These are phyloP conservation scores for Elaphurus davidianus DNA, from an alignment of 2,113 vertebrate species.

Conservation along the genomic window DNA sequence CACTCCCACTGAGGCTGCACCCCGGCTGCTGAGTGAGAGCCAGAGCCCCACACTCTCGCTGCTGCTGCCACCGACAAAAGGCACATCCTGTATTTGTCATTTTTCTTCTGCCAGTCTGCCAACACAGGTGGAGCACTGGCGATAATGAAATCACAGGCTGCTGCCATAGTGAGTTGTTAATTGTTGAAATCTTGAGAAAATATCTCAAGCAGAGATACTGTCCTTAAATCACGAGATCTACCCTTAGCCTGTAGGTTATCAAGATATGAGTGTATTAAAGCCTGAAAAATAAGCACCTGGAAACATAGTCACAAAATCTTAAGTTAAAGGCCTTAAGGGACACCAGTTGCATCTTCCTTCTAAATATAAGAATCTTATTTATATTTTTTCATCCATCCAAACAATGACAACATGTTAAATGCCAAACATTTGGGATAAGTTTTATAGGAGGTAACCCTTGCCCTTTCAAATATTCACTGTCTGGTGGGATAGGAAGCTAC, in stretches of 20 bases:
- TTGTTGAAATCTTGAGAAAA: not conserved
- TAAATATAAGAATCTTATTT: not conserved
- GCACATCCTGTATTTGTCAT: not conserved
- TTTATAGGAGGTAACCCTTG: not conserved
- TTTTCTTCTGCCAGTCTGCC: not conserved
- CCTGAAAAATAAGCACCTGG: not conserved
- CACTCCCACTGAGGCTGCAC: not conserved
- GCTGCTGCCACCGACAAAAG: not conserved
- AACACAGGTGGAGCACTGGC: not conserved
- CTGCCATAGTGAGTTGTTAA: not conserved
- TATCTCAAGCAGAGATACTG: not conserved
- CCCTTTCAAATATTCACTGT: not conserved
- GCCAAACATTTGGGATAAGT: not conserved
- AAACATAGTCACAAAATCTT: not conserved
- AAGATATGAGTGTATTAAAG: constrained; percentile 18
- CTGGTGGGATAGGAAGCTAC: not conserved
- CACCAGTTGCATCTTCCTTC: not conserved
- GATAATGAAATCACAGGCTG: not conserved
- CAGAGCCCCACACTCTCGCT: not conserved
- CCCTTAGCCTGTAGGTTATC: not conserved
- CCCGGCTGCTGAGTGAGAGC: not conserved
- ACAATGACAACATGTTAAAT: not conserved
- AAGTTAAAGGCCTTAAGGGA: not conserved
- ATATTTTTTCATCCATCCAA: not conserved
- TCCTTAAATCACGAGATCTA: not conserved